These are phyloP conservation scores for Carposina sasakii DNA, from an alignment of 1,140 invertebrate genomes.

Conservation along the genomic window DNA sequence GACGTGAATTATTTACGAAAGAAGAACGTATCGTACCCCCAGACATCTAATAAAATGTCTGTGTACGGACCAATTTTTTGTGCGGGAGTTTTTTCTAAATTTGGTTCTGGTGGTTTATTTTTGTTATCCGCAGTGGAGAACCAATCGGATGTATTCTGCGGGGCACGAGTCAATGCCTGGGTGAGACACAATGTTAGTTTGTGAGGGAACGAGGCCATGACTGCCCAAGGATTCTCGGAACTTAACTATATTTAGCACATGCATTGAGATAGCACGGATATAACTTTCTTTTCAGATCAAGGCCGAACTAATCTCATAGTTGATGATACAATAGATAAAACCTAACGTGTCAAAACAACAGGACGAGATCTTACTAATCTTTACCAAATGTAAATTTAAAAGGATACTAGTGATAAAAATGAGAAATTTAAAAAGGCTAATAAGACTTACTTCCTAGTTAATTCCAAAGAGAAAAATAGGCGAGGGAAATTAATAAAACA, in stretches of 20 bases:
- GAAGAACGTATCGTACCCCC: constrained; percentile 57
- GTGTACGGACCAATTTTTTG: constrained; percentile 37
- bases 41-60: too few relatives aligned
- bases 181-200: neutral
- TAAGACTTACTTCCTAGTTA: too few relatives aligned
- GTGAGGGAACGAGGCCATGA: constrained; percentile 25
- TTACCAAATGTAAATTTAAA: neutral
- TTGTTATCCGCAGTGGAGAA: constrained; percentile 30
- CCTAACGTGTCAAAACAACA: neutral
- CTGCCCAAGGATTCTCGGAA: constrained; percentile 42
- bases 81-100: constrained; percentile 51
- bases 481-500: too few relatives aligned
- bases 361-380: too few relatives aligned
- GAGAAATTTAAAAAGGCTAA: too few relatives aligned
- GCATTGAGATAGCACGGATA: constrained; percentile 19
- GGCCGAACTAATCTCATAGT: constrained; percentile 11
- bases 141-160: too few relatives aligned
- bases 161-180: constrained; percentile 21
- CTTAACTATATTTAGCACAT: constrained; percentile 29
- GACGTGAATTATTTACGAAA: constrained; percentile 60
- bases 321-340: neutral
- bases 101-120: constrained; percentile 48
- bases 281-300: constrained; percentile 29
- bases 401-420: neutral
- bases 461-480: too few relatives aligned